Conservation (phyloP, 2,797 vertebrate species). For the Peromyscus aztecus region DNA sequence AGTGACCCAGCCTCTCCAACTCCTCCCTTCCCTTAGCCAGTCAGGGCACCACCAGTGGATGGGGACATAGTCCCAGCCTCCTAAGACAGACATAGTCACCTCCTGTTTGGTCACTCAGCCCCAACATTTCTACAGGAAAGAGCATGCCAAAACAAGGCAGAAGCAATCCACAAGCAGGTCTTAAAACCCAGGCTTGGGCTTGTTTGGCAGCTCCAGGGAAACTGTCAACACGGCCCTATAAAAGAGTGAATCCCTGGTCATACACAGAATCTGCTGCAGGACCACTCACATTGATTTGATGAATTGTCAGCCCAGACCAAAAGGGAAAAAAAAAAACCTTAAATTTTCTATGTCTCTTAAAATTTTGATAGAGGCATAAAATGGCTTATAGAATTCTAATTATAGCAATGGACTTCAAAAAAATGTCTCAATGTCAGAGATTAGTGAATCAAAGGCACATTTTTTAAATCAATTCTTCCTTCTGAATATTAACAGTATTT, state of each 20-base stretch:
- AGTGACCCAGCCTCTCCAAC: slow-evolving; percentile 50
- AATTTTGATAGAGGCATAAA: slow-evolving; percentile 84
- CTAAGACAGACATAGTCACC: slow-evolving; percentile 65
- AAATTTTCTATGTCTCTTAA: slow-evolving; percentile 82
- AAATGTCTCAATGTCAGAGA: slow-evolving; percentile 85
- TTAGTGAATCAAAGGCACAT: slow-evolving; percentile 85
- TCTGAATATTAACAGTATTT: slow-evolving; percentile 85
- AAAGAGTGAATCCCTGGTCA: background rate
- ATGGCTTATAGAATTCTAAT: slow-evolving; percentile 83
- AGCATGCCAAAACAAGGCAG: slow-evolving; percentile 39
- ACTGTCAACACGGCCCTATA: background rate
- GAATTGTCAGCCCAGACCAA: slow-evolving; percentile 71
- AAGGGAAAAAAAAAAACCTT: slow-evolving; percentile 56
- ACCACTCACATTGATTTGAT: slow-evolving; percentile 74
- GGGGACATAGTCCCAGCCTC: slow-evolving; percentile 2
- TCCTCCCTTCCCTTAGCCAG: background rate
- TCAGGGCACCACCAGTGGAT: background rate
- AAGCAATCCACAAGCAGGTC: background rate
- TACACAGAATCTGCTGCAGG: slow-evolving; percentile 25
- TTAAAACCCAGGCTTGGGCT: background rate
- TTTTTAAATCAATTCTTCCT: slow-evolving; percentile 86
- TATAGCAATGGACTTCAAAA: slow-evolving; percentile 80
- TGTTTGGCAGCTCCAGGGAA: background rate
- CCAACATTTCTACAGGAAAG: background rate
- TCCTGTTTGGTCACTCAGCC: background rate